Conservation (phyloP, 2,113 vertebrate genomes). For the Megaceryle torquata region DNA sequence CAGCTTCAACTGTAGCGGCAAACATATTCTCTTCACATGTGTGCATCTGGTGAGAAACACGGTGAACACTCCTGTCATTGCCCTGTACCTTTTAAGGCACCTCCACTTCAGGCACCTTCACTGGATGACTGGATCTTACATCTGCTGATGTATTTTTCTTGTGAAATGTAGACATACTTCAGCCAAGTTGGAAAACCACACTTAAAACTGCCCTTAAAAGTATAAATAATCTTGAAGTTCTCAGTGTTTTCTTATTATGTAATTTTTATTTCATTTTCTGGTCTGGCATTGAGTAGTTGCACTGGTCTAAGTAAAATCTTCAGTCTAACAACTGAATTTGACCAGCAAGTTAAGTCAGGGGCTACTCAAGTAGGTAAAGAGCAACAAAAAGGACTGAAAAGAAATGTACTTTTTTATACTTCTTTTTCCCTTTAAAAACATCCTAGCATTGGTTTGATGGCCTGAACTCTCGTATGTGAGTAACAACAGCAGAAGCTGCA, state of each 20-base stretch:
- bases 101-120: neutral
- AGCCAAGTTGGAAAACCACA: neutral
- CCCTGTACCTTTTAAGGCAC: neutral
- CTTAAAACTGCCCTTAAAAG: neutral
- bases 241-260: neutral
- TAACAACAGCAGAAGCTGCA: neutral
- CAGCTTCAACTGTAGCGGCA: neutral
- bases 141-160: neutral
- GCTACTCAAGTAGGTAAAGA: neutral
- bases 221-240: neutral
- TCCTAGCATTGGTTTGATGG: neutral
- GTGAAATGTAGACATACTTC: neutral
- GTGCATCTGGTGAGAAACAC: neutral
- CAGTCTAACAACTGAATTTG: neutral
- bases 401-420: neutral
- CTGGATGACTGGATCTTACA: neutral
- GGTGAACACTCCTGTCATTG: neutral
- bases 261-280: neutral
- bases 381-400: neutral
- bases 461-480: neutral
- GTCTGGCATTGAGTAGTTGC: neutral
- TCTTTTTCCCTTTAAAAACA: neutral
- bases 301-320: neutral
- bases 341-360: neutral
- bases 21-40: neutral